phyloP scores from a whole-genome alignment of 2,888 invertebrate genomes.

The Plagodis dolabraria region DNA sequence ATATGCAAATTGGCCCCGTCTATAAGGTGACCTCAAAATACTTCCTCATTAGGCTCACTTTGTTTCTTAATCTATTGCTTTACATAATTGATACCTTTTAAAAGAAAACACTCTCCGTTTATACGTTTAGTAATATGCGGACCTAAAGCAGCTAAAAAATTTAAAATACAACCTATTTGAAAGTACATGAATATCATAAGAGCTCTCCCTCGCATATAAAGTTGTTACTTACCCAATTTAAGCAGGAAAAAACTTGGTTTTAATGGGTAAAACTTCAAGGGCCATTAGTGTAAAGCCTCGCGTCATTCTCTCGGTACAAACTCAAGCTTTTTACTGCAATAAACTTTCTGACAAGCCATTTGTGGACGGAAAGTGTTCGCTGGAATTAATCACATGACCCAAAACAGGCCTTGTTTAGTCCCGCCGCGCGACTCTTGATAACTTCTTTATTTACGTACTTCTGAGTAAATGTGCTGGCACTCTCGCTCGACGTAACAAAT shows the following conservation, averaged over 20 bases:
- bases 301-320: constrained; percentile 72
- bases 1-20: constrained; percentile 77
- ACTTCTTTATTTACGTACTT: constrained; percentile 61
- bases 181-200: constrained; percentile 28
- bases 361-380: constrained; percentile 74
- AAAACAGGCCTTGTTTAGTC: constrained; percentile 63
- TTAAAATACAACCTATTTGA: constrained; percentile 21
- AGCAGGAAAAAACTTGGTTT: constrained; percentile 56
- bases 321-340: constrained; percentile 78
- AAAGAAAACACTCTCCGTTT: too few relatives aligned
- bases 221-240: constrained; percentile 49
- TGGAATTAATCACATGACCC: constrained; percentile 75
- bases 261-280: constrained; percentile 70
- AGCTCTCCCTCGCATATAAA: constrained; percentile 33
- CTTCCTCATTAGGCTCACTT: constrained; percentile 69
- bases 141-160: constrained; percentile 20
- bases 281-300: constrained; percentile 74
- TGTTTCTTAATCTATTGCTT: constrained; percentile 52
- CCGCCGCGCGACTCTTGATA: constrained; percentile 57
- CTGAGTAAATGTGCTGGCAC: constrained; percentile 47
- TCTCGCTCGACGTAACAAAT: constrained; percentile 40
- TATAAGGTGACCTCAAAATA: constrained; percentile 77
- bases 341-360: constrained; percentile 80
- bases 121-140: too few relatives aligned
- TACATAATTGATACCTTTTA: constrained; percentile 27